Conservation (phyloP, 2,113 vertebrate species). For the Alectura lathami region DNA sequence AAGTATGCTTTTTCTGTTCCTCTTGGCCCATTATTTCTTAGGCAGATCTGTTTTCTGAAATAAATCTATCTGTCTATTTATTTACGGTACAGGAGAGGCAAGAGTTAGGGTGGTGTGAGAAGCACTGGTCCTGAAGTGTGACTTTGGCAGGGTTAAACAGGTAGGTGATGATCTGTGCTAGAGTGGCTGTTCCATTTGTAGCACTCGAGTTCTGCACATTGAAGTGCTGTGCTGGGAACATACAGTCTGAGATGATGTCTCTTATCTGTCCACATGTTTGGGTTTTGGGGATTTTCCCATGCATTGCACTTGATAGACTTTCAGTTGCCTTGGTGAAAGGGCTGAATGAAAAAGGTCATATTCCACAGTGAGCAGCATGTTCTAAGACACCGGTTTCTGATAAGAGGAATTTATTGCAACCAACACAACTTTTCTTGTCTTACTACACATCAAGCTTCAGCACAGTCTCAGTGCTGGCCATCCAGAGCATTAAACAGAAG, state of each 20-base stretch:
- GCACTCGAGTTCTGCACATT: background rate
- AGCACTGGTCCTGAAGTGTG: background rate
- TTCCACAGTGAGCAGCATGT: background rate
- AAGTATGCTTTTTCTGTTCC: background rate
- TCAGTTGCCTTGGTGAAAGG: background rate
- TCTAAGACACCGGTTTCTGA: background rate
- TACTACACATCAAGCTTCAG: background rate
- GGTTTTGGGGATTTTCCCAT: background rate
- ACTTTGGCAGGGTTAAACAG: background rate
- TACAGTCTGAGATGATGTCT: background rate
- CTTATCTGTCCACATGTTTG: background rate
- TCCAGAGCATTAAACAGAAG: background rate
- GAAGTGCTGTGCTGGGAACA: background rate
- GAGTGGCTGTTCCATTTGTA: background rate
- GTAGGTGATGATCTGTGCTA: background rate
- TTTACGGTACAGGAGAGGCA: background rate
- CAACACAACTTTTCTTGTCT: background rate
- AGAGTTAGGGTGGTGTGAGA: background rate
- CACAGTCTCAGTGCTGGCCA: background rate
- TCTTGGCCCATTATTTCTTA: background rate
- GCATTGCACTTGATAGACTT: background rate
- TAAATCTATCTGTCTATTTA: too few relatives aligned
- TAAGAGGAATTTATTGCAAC: background rate
- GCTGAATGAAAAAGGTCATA: background rate
- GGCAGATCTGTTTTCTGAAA: background rate